A percentile compares a stretch with the other conserved stretches of the same genome.
These are phyloP conservation scores for Sarcophaga rosellei DNA, from an alignment of 2,888 invertebrate genomes.

Conservation along the genomic window DNA sequence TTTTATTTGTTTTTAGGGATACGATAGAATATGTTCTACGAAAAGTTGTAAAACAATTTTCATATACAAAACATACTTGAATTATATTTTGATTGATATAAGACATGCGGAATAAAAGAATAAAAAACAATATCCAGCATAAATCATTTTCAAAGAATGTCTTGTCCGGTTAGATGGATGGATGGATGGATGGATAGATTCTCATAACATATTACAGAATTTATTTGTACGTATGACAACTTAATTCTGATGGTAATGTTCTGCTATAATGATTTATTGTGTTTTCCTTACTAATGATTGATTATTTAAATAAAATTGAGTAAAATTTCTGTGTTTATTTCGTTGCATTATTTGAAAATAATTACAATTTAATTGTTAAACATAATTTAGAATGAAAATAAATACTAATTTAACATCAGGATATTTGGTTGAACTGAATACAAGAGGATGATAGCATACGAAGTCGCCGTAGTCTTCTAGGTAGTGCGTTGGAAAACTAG, in stretches of 20 bases:
- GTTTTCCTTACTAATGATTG: background rate
- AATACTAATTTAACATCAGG: no score
- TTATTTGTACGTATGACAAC: background rate
- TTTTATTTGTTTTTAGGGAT: no score
- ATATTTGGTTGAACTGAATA: no score
- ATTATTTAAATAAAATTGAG: background rate
- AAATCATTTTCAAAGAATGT: slow-evolving; percentile 19
- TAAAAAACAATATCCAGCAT: slow-evolving; percentile 9
- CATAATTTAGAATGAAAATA: no score
- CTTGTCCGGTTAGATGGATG: background rate
- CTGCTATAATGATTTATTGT: background rate
- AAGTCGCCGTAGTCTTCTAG: no score
- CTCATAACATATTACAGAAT: background rate
- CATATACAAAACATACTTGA: background rate
- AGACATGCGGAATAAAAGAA: slow-evolving; percentile 9
- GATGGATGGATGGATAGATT: background rate
- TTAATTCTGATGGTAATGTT: background rate
- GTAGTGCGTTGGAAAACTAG: no score
- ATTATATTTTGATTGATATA: slow-evolving; percentile 48
- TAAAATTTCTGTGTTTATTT: no score
- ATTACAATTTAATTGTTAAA: no score
- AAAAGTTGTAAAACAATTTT: slow-evolving; percentile 39
- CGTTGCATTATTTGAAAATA: no score
- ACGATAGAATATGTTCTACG: background rate
- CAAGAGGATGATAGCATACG: no score